Evolutionary conservation across 2,797 vertebrate species (phyloP).

Genomic region (Hypotaenidia okinawae): DNA sequence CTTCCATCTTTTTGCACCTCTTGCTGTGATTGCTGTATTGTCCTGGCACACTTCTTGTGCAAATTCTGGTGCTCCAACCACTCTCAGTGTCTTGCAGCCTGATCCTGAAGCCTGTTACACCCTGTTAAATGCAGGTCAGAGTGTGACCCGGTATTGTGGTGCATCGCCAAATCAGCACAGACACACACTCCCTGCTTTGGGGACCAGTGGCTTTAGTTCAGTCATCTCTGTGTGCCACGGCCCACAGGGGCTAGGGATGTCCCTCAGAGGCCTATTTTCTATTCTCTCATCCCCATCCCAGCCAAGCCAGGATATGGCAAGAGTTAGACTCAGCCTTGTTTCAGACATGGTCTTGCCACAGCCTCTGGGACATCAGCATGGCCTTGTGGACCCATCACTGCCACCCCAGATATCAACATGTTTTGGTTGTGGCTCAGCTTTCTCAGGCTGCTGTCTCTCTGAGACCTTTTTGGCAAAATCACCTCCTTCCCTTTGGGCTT

Average conservation of each 20-base stretch:
- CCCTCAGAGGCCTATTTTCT: neutral
- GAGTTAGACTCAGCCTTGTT: neutral
- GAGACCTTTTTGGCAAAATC: neutral
- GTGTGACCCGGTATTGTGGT: neutral
- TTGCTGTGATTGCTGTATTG: neutral
- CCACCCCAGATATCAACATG: neutral
- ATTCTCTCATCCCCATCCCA: neutral
- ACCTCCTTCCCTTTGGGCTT: neutral
- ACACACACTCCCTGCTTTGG: neutral
- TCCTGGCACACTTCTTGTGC: neutral
- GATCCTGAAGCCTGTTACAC: neutral
- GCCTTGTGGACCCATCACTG: neutral
- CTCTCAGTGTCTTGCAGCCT: neutral
- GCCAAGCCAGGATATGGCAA: neutral
- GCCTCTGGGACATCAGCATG: accelerated
- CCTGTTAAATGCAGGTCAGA: neutral
- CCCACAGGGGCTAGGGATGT: accelerated
- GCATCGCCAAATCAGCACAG: neutral
- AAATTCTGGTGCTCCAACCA: neutral
- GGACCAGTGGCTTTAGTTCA: neutral
- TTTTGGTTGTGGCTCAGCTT: neutral
- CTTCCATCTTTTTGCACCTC: neutral
- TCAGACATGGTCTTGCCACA: neutral
- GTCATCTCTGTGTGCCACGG: neutral
- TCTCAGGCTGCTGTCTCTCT: neutral